Conservation (phyloP, 1,140 invertebrate species). For the Pogonomyrmex barbatus region DNA sequence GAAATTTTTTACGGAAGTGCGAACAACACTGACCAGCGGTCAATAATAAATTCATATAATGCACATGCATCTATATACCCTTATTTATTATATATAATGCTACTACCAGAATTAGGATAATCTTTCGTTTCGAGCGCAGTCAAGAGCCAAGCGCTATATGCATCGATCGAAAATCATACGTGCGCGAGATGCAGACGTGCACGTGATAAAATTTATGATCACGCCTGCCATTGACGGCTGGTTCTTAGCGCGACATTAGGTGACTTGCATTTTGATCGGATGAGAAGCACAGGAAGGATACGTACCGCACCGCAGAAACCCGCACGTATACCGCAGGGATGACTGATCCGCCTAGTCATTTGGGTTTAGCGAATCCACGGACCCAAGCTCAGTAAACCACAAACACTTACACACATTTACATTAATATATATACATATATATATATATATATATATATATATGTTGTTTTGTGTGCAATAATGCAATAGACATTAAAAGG, state of each 20-base stretch:
- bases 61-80: neutral
- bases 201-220: conserved; percentile 46
- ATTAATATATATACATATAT: too few relatives aligned
- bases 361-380: neutral
- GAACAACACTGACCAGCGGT: neutral
- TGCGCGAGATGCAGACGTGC: neutral
- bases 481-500: neutral
- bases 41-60: neutral
- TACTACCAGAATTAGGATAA: neutral
- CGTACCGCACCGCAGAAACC: neutral
- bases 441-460: neutral
- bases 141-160: neutral
- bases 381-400: neutral
- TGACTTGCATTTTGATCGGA: conserved; percentile 36
- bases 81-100: conserved; percentile 28
- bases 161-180: neutral
- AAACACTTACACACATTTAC: neutral
- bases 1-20: conserved; percentile 31
- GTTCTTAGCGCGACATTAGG: conserved; percentile 35
- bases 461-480: neutral
- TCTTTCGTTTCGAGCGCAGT: neutral
- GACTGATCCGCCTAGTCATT: neutral
- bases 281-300: neutral
- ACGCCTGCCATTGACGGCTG: neutral
- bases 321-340: neutral